A percentile compares a stretch with the other conserved stretches of the same genome.
Evolutionary conservation across 2,797 vertebrate genomes (phyloP).

Genomic region (Malacoctenus gilli): DNA sequence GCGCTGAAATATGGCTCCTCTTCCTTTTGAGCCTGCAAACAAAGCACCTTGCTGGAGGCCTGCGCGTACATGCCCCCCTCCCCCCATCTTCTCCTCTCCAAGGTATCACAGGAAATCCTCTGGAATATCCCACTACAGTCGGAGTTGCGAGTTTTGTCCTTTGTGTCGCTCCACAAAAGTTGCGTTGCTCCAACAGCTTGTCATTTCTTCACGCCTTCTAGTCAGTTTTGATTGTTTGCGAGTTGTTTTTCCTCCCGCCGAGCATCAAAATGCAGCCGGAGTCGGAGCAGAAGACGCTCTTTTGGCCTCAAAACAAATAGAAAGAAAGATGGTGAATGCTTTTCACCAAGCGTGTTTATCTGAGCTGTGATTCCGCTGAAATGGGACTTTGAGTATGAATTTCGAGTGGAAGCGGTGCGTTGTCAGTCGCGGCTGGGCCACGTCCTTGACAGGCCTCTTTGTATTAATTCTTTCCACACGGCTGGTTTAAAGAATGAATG

Average conservation of each 20-base stretch:
- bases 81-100: slow-evolving; percentile 32
- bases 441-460: slow-evolving; percentile 47
- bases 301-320: slow-evolving; percentile 49
- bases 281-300: slow-evolving; percentile 35
- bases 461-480: slow-evolving; percentile 58
- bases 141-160: slow-evolving; percentile 20
- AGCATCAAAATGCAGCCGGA: slow-evolving; percentile 30
- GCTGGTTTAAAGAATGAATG: slow-evolving; percentile 50
- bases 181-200: slow-evolving; percentile 8
- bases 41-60: slow-evolving; percentile 72
- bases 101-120: slow-evolving; percentile 15
- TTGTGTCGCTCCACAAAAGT: slow-evolving; percentile 26
- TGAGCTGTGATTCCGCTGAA: slow-evolving; percentile 50
- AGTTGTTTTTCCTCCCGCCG: slow-evolving; percentile 22
- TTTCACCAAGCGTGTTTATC: slow-evolving; percentile 52
- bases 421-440: slow-evolving; percentile 28
- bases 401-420: slow-evolving; percentile 40
- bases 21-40: slow-evolving; percentile 67
- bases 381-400: slow-evolving; percentile 51
- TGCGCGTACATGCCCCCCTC: slow-evolving; percentile 40
- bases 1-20: slow-evolving; percentile 64
- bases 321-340: slow-evolving; percentile 33
- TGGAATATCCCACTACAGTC: too few species aligned
- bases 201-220: slow-evolving; percentile 28
- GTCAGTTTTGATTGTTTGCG: slow-evolving; percentile 37